A percentile compares a stretch with the other conserved stretches of the same genome.
phyloP scores from a whole-genome alignment of 2,888 invertebrate species.

The Parnassius orleans region DNA sequence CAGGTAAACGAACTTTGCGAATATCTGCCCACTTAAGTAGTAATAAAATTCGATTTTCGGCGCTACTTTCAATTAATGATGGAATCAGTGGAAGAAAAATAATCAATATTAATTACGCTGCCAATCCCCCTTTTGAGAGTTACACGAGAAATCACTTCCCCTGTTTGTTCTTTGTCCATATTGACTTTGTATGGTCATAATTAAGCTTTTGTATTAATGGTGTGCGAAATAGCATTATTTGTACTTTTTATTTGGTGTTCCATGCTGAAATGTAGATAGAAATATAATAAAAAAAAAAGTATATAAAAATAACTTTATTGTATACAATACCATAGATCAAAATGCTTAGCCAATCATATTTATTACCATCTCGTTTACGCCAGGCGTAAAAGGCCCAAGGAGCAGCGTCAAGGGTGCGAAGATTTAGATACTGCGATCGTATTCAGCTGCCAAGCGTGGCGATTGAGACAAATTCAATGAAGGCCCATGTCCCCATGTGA shows the following conservation, averaged over 20 bases:
- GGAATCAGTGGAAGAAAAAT: conserved; percentile 33
- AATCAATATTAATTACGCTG: conserved; percentile 41
- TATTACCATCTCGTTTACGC: too few relatives aligned
- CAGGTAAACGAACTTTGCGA: conserved; percentile 2
- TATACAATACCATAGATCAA: too few relatives aligned
- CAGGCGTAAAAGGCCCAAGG: too few relatives aligned
- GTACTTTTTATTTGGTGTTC: conserved; percentile 1
- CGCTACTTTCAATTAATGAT: conserved; percentile 38
- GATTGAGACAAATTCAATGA: too few relatives aligned
- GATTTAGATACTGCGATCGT: too few relatives aligned
- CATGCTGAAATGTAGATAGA: neutral
- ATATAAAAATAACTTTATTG: too few relatives aligned
- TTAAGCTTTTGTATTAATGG: conserved; percentile 24
- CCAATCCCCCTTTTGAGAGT: conserved; percentile 40
- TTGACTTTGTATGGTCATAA: conserved; percentile 23
- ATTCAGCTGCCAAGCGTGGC: too few relatives aligned
- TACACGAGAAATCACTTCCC: conserved; percentile 54
- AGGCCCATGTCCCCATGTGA: too few relatives aligned
- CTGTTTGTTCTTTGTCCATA: conserved; percentile 34
- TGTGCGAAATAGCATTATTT: conserved; percentile 3
- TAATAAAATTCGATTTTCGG: neutral
- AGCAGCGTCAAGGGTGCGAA: too few relatives aligned
- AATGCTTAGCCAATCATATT: too few relatives aligned
- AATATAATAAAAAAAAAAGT: neutral
- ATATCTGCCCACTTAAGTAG: neutral